phyloP scores from a whole-genome alignment of 2,797 vertebrate genomes.

The Oophaga sylvatica region DNA sequence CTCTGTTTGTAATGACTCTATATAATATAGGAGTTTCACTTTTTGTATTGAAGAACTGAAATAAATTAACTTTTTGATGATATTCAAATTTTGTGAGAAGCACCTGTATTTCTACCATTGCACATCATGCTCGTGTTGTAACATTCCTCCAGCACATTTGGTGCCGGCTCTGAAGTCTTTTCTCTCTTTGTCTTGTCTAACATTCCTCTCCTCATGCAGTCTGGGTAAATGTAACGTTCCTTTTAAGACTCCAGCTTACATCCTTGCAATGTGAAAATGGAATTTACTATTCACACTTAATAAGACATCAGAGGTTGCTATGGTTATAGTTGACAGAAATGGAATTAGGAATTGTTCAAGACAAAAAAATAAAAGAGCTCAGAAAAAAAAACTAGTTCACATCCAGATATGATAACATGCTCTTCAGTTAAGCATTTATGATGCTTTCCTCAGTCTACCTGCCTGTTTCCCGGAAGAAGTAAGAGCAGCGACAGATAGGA shows the following conservation, averaged over 20 bases:
- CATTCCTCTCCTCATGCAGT: slow-evolving; percentile 19
- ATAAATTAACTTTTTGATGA: no score
- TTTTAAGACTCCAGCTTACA: not conserved
- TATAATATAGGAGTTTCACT: no score
- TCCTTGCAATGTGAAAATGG: slow-evolving; percentile 25
- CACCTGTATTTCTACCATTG: not conserved
- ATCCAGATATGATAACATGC: not conserved
- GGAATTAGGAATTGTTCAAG: slow-evolving; percentile 10
- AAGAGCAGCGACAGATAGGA: no score
- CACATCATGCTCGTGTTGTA: not conserved
- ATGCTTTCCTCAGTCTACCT: no score
- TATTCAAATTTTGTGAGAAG: no score
- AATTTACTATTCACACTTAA: slow-evolving; percentile 28
- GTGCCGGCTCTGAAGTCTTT: not conserved
- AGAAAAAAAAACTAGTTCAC: not conserved
- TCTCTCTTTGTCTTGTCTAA: not conserved
- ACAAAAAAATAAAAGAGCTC: not conserved
- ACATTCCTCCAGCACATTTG: not conserved
- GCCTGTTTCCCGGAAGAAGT: no score
- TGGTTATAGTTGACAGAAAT: slow-evolving; percentile 14
- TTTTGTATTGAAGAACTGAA: no score
- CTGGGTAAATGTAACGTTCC: slow-evolving; percentile 16
- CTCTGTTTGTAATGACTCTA: no score
- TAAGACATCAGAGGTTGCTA: slow-evolving; percentile 28
- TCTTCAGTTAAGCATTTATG: not conserved